Evolutionary conservation across 1,140 invertebrate genomes (phyloP).

Genomic region (Drosophila sulfurigaster): DNA sequence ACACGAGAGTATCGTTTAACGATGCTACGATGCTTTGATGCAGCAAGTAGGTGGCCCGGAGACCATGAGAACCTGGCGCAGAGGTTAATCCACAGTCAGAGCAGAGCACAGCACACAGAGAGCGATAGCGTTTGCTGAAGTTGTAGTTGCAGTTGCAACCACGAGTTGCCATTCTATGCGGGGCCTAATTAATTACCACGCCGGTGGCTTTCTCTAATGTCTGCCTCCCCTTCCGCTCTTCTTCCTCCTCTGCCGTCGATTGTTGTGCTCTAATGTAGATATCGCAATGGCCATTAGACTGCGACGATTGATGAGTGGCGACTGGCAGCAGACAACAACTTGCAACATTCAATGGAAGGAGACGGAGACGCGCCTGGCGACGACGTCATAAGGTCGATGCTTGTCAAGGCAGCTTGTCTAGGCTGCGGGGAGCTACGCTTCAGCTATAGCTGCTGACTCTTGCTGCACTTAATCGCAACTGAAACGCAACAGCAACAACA

Average conservation of each 20-base stretch:
- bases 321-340: conserved; percentile 16
- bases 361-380: conserved; percentile 36
- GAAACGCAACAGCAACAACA: conserved; percentile 58
- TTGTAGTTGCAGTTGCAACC: conserved; percentile 16
- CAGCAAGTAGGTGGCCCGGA: conserved; percentile 39
- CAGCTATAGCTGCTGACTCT: conserved; percentile 17
- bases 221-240: conserved; percentile 15
- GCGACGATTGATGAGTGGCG: conserved; percentile 24
- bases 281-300: conserved; percentile 64
- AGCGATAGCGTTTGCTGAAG: conserved; percentile 3
- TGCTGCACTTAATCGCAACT: conserved; percentile 73
- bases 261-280: conserved; percentile 71
- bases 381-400: conserved; percentile 65
- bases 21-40: conserved; percentile 11
- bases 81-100: conserved; percentile 46
- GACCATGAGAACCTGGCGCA: conserved; percentile 63
- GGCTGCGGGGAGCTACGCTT: neutral
- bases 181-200: conserved; percentile 73
- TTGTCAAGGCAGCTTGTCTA: conserved; percentile 53
- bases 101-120: conserved; percentile 11
- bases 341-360: neutral
- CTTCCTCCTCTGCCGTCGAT: neutral
- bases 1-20: neutral
- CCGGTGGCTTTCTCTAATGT: conserved; percentile 68
- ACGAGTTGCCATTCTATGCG: conserved; percentile 37